Conservation (phyloP, 2,888 invertebrate species). For the Rosalia funebris region DNA sequence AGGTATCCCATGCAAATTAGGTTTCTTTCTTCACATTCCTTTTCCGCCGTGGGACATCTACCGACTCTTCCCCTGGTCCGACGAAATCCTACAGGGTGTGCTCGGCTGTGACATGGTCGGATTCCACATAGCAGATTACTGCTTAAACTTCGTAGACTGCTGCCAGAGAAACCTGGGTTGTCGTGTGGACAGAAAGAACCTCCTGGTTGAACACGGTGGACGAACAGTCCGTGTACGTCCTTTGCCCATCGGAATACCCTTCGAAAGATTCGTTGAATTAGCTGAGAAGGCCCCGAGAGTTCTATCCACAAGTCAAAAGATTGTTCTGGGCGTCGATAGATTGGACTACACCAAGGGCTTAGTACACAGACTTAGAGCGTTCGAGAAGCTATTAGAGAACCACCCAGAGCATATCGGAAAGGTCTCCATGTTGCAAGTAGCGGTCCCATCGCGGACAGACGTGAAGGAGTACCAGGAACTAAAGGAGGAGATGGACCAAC, state of each 20-base stretch:
- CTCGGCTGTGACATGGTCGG: slow-evolving; percentile 93
- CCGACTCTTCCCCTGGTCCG: slow-evolving; percentile 90
- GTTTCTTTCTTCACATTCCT: slow-evolving; percentile 94
- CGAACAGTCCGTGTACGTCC: slow-evolving; percentile 85
- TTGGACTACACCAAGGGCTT: slow-evolving; percentile 89
- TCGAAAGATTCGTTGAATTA: slow-evolving; percentile 83
- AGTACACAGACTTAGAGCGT: slow-evolving; percentile 83
- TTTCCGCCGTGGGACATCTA: slow-evolving; percentile 96
- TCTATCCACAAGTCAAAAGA: slow-evolving; percentile 79
- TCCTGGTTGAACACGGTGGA: slow-evolving; percentile 88
- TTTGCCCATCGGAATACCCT: slow-evolving; percentile 89
- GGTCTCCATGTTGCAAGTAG: slow-evolving; percentile 84
- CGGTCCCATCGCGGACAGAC: slow-evolving; percentile 89
- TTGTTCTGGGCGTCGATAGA: slow-evolving; percentile 88
- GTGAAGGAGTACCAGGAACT: slow-evolving; percentile 90
- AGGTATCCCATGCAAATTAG: slow-evolving; percentile 80
- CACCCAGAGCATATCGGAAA: slow-evolving; percentile 88
- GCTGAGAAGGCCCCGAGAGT: slow-evolving; percentile 75
- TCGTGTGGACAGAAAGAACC: slow-evolving; percentile 86
- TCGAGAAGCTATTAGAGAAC: slow-evolving; percentile 82
- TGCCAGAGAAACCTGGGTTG: slow-evolving; percentile 88
- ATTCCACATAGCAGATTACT: slow-evolving; percentile 91
- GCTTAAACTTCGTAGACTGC: slow-evolving; percentile 90
- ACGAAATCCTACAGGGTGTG: slow-evolving; percentile 92
- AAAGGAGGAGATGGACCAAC: slow-evolving; percentile 90